phyloP scores from a whole-genome alignment of 2,888 invertebrate genomes.

The Melitaea athalia region DNA sequence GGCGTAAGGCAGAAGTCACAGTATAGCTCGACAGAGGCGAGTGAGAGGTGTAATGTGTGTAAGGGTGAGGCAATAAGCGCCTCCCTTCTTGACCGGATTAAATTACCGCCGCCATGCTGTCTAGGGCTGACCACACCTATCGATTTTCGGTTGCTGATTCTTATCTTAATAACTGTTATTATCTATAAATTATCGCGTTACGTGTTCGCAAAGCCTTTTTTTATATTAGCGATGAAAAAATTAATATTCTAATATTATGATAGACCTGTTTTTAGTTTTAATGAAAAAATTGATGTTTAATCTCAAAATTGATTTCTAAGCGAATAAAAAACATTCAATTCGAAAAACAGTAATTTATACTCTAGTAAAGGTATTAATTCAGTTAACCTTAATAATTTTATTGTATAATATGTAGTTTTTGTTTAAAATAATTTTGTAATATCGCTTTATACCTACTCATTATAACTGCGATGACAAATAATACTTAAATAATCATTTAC shows the following conservation, averaged over 20 bases:
- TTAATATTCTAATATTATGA: not conserved
- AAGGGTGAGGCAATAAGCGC: conserved; percentile 59
- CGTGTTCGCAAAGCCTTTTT: not conserved
- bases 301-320: not conserved
- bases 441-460: no score
- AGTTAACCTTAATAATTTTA: no score
- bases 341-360: no score
- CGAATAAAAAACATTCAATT: no score
- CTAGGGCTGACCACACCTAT: conserved; percentile 64
- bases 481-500: no score
- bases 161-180: conserved; percentile 21
- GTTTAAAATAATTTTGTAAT: no score
- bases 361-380: no score
- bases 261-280: not conserved
- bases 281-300: not conserved
- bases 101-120: conserved; percentile 67
- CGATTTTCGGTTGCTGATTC: conserved; percentile 51
- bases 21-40: conserved; percentile 54
- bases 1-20: conserved; percentile 51
- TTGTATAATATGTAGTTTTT: no score
- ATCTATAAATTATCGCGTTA: not conserved
- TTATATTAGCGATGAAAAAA: not conserved
- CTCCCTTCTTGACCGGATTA: conserved; percentile 68
- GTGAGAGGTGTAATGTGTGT: conserved; percentile 65
- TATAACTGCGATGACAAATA: no score